Evolutionary conservation across 2,113 vertebrate genomes (phyloP).

Genomic region (Patagioenas fasciata): DNA sequence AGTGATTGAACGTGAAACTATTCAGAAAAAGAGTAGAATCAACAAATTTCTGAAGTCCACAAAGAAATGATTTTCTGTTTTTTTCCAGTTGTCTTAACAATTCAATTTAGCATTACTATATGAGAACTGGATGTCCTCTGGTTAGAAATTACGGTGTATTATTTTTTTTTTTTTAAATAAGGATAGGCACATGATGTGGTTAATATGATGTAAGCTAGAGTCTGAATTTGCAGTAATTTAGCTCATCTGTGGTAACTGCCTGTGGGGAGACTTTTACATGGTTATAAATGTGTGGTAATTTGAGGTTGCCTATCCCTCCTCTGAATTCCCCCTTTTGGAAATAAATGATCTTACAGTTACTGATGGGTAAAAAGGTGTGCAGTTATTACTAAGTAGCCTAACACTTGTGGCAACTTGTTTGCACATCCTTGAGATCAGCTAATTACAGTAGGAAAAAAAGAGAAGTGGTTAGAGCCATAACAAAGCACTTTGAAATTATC

Average conservation of each 20-base stretch:
- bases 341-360: constrained; percentile 57
- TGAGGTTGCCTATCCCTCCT: constrained; percentile 69
- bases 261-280: constrained; percentile 59
- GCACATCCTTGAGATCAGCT: constrained; percentile 14
- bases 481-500: constrained; percentile 24
- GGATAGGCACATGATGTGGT: neutral
- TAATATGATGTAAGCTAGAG: constrained; percentile 47
- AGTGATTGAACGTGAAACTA: neutral
- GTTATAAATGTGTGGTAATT: constrained; percentile 63
- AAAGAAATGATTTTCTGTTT: neutral
- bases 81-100: neutral
- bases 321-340: constrained; percentile 67
- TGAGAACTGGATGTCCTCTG: neutral
- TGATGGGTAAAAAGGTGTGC: constrained; percentile 38
- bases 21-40: neutral
- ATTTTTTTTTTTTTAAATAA: constrained; percentile 22
- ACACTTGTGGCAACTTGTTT: constrained; percentile 61
- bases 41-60: neutral
- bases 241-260: constrained; percentile 61
- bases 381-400: constrained; percentile 53
- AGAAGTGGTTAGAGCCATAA: constrained; percentile 16
- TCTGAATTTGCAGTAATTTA: constrained; percentile 58
- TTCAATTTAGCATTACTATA: neutral
- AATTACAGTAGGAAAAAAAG: neutral
- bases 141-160: neutral